Base-by-base conservation (phyloP, 1,140 invertebrate genomes). In the Wiebesia pumilae region DNA sequence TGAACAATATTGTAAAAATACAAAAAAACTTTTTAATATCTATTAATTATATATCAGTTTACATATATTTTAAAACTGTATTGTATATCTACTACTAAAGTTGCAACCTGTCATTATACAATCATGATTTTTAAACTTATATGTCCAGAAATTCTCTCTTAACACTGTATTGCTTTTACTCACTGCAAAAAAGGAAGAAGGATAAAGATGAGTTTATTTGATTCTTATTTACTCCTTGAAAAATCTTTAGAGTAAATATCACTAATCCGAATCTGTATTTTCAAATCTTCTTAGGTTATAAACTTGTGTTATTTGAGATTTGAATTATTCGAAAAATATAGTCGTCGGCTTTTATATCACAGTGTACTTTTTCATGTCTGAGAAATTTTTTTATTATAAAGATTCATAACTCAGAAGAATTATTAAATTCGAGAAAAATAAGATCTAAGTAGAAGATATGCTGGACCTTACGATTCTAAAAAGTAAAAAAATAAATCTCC, bases 91-190 rank as follows among this genome's bases (percentile, higher is more conserved):
- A 54, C 19, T 6, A 54, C 2, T 54, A 54, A 9, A 16, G 43
- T 54, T 54, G 9, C 19, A 54, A 54, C 19, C 16, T 16, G 19
- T 2, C 19, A 21, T 12, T 54, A 12, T 54, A 14, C 19, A 14
- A 54, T 16, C 16, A 54, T 54, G 19, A 54, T 14, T 54, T 16
- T 16, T 54, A 19, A 2, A 54, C 12, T 12, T 54, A 14, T 51
- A 83, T 81, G 10, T 79, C 14, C n/a, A 79, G 58, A 79, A 79
- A 33, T 30, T 79, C 75, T 16, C 0, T 16, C 27, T 54, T 51
- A 78, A 78, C 47, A 51, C 47, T 51, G 27, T 24, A 62, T 62
- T 27, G 27, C 3, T 1, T n/a, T 58, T 54, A 54, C 35, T 21
- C 47, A 33, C 10, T 43, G 27, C 51, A 1, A 47, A 78, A 51